Evolutionary conservation across 2,113 vertebrate genomes (phyloP).

Genomic region (Leptodactylus fuscus): DNA sequence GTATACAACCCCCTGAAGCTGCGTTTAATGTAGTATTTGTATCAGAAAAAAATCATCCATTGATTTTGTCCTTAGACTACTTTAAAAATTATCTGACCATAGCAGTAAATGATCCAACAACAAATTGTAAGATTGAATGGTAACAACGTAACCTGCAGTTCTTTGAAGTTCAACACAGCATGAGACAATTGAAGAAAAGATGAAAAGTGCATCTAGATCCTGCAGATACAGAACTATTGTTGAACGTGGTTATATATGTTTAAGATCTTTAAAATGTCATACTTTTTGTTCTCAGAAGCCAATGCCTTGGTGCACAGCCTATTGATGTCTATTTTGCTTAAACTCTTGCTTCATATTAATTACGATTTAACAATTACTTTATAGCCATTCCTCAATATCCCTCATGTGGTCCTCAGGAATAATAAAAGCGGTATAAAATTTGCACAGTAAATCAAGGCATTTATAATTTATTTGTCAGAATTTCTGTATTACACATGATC

Average conservation of each 20-base stretch:
- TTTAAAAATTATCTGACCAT: background rate
- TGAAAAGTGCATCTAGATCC: background rate
- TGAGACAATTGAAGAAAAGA: slow-evolving; percentile 24
- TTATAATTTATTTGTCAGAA: background rate
- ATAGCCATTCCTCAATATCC: background rate
- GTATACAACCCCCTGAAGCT: too few species aligned
- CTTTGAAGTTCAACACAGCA: slow-evolving; percentile 13
- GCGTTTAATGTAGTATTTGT: too few species aligned
- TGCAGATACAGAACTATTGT: background rate
- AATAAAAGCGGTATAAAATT: background rate
- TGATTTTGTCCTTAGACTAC: background rate
- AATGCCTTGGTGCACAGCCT: background rate
- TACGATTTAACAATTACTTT: background rate
- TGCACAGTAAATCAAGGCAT: background rate
- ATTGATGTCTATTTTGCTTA: background rate
- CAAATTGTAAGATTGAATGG: slow-evolving; percentile 27
- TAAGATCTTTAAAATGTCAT: background rate
- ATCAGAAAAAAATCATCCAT: background rate
- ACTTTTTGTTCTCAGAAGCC: background rate
- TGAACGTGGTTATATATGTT: background rate
- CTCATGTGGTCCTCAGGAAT: background rate
- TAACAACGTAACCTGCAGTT: background rate
- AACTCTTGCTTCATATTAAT: background rate
- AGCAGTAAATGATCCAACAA: slow-evolving; percentile 13
- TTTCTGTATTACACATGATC: slow-evolving; percentile 18